Percentiles rank a stretch among this genome's conserved stretches.
Conservation (phyloP, 2,888 invertebrate genomes). For the Athetis lepigone region DNA sequence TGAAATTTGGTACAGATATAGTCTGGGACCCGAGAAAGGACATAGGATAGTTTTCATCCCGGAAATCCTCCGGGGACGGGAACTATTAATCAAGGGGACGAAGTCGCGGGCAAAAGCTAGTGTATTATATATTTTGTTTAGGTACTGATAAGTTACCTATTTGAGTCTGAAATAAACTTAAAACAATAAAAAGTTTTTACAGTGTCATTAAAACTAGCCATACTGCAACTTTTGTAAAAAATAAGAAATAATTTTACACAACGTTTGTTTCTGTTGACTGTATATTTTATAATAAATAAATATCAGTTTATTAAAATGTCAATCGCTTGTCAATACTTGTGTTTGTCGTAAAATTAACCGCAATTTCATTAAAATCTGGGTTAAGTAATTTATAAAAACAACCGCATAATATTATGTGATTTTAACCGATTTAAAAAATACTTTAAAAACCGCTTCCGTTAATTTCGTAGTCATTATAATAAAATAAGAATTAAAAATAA, state of each 20-base stretch:
- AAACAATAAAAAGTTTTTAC: constrained; percentile 19
- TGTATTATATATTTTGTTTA: too few relatives aligned
- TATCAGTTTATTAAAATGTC: neutral
- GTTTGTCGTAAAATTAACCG: constrained; percentile 22
- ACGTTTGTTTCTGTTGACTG: too few relatives aligned
- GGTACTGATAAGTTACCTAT: too few relatives aligned
- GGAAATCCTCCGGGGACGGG: too few relatives aligned
- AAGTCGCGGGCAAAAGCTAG: too few relatives aligned
- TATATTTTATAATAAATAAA: constrained; percentile 26
- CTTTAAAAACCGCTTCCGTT: constrained; percentile 10
- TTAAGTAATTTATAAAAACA: too few relatives aligned
- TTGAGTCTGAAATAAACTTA: neutral
- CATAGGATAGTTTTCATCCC: too few relatives aligned
- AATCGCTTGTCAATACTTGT: neutral
- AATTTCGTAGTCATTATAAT: neutral
- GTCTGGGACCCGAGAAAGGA: too few relatives aligned
- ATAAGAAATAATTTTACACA: too few relatives aligned
- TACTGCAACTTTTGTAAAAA: constrained; percentile 25
- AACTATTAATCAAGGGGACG: too few relatives aligned
- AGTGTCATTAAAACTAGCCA: constrained; percentile 14
- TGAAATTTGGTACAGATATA: too few relatives aligned
- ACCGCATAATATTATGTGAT: constrained; percentile 1
- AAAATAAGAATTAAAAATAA: too few relatives aligned
- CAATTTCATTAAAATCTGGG: neutral
- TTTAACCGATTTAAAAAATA: constrained; percentile 2